A percentile compares a stretch with the other conserved stretches of the same genome.
Conservation (phyloP, 1,140 invertebrate species). For the Tetramorium simillimum region DNA sequence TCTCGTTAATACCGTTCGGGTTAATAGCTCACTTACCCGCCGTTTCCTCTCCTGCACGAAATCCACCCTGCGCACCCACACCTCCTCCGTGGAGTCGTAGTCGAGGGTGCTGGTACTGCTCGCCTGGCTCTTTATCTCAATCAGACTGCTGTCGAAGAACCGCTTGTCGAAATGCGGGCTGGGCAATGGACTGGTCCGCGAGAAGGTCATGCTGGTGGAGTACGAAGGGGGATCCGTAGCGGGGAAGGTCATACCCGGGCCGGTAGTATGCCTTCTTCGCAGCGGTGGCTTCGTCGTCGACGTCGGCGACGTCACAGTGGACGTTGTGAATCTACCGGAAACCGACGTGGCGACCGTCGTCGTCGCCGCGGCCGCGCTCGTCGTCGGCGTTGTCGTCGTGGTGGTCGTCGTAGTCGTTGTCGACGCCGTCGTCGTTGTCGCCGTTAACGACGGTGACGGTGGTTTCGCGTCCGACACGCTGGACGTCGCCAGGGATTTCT, state of each 20-base stretch:
- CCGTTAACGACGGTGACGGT: constrained; percentile 47
- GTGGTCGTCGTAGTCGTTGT: constrained; percentile 20
- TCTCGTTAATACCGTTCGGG: neutral
- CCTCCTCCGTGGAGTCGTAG: constrained; percentile 87
- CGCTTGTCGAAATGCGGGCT: constrained; percentile 91
- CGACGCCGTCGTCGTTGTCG: neutral
- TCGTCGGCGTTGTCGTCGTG: constrained; percentile 53
- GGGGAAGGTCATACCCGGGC: constrained; percentile 83
- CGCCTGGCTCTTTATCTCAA: constrained; percentile 92
- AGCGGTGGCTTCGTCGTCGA: constrained; percentile 80
- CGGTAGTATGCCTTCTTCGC: constrained; percentile 82
- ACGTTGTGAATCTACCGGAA: constrained; percentile 79
- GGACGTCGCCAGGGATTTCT: constrained; percentile 79
- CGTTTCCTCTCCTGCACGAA: constrained; percentile 82
- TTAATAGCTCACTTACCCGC: constrained; percentile 73
- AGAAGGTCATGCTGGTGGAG: constrained; percentile 83
- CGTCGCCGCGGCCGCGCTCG: constrained; percentile 27
- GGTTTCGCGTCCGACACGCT: constrained; percentile 78
- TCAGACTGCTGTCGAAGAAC: constrained; percentile 92
- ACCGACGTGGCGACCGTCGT: constrained; percentile 8
- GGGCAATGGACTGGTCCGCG: constrained; percentile 84
- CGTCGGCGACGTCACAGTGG: constrained; percentile 81
- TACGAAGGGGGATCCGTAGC: constrained; percentile 84
- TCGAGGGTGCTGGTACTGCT: constrained; percentile 88
- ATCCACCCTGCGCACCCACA: constrained; percentile 89